phyloP scores from a whole-genome alignment of 2,888 invertebrate genomes.

The Limnephilus lunatus region DNA sequence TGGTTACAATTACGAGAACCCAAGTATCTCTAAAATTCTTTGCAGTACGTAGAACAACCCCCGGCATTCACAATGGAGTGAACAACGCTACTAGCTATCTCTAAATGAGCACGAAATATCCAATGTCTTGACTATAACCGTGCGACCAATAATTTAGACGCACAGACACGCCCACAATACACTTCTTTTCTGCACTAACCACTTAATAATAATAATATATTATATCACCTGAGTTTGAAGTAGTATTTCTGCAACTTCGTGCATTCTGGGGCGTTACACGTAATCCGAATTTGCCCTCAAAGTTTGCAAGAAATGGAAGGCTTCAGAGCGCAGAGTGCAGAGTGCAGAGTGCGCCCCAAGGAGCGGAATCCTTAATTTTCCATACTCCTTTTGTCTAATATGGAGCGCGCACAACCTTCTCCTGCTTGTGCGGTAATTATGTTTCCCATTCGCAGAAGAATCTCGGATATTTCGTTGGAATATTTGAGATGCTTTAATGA shows the following conservation, averaged over 20 bases:
- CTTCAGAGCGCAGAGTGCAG: neutral
- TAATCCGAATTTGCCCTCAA: constrained; percentile 19
- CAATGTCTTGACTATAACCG: neutral
- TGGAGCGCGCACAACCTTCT: neutral
- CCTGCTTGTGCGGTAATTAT: constrained; percentile 18
- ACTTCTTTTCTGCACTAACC: neutral
- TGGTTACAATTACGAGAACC: no score
- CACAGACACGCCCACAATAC: neutral
- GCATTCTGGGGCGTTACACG: neutral
- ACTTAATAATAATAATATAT: constrained; percentile 2
- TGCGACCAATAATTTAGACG: no score
- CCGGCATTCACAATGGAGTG: no score
- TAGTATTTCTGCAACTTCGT: neutral
- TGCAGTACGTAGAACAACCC: no score
- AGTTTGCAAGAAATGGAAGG: constrained; percentile 18
- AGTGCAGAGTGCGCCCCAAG: constrained; percentile 19
- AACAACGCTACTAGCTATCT: neutral
- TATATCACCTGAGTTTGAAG: neutral
- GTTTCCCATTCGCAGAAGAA: constrained; percentile 27
- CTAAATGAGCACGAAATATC: neutral
- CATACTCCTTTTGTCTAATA: constrained; percentile 24
- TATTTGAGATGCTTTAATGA: neutral
- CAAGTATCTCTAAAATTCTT: no score
- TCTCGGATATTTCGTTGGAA: neutral
- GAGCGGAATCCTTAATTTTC: constrained; percentile 33